phyloP scores from a whole-genome alignment of 2,113 vertebrate species.

The Bubo bubo region DNA sequence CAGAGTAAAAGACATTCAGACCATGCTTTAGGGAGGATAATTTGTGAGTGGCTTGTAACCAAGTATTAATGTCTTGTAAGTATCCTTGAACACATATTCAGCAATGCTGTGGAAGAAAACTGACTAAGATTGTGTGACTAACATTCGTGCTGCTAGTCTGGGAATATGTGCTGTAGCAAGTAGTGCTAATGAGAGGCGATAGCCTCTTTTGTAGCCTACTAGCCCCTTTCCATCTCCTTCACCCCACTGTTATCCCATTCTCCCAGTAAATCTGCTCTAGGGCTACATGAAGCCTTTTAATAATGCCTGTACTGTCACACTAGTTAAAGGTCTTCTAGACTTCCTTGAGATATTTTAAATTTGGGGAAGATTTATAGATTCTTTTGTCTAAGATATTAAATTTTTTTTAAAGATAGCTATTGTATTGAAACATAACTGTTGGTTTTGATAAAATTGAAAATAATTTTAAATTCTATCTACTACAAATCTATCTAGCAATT shows the following conservation, averaged over 20 bases:
- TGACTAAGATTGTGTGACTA: neutral
- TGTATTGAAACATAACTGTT: neutral
- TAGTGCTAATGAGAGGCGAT: neutral
- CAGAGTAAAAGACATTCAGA: neutral
- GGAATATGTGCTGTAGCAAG: neutral
- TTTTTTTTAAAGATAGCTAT: neutral
- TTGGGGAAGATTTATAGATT: neutral
- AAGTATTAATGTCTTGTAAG: neutral
- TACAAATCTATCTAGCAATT: neutral
- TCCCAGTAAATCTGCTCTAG: neutral
- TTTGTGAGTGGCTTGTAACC: neutral
- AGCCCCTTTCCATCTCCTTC: neutral
- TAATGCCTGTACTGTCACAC: neutral
- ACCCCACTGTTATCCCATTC: neutral
- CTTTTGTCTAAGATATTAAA: neutral
- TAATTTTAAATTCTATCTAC: neutral
- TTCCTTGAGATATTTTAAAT: neutral
- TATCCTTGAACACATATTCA: neutral
- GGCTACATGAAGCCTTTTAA: neutral
- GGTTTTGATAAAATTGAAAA: neutral
- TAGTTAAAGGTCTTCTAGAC: neutral
- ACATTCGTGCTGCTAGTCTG: neutral
- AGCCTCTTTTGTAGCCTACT: neutral
- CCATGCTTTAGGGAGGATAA: neutral
- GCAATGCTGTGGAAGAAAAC: neutral